These are phyloP conservation scores for Ptychoptera albimana DNA, from an alignment of 2,888 invertebrate species.

Conservation along the genomic window DNA sequence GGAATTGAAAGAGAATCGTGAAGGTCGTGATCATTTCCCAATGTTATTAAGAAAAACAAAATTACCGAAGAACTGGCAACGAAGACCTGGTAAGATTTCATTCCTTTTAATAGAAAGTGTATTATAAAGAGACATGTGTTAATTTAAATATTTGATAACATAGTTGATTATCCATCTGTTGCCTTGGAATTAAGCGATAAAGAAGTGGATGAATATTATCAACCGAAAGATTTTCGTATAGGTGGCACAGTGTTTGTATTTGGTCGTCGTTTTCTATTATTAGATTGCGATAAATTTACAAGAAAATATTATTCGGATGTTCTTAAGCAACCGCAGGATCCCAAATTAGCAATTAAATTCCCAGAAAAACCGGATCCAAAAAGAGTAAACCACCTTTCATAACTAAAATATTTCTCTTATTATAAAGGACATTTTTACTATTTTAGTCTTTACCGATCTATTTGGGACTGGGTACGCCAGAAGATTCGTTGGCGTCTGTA, in stretches of 20 bases:
- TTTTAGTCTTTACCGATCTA: slow-evolving; percentile 9
- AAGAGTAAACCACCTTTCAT: too few species aligned
- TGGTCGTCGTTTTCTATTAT: slow-evolving; percentile 54
- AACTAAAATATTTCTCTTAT: slow-evolving; percentile 2
- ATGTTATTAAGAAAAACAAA: slow-evolving; percentile 57
- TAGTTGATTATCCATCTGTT: slow-evolving; percentile 44
- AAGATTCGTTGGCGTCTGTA: slow-evolving; percentile 62
- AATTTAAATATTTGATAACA: too few species aligned
- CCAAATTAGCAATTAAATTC: slow-evolving; percentile 23
- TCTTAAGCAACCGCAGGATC: slow-evolving; percentile 12
- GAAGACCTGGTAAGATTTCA: slow-evolving; percentile 33
- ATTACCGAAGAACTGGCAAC: slow-evolving; percentile 56
- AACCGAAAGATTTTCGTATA: slow-evolving; percentile 58
- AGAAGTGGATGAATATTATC: slow-evolving; percentile 62
- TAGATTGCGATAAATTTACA: slow-evolving; percentile 68
- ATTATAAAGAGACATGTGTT: slow-evolving; percentile 3
- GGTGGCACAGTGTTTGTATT: slow-evolving; percentile 55
- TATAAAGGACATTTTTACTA: background rate
- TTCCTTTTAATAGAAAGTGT: slow-evolving; percentile 22
- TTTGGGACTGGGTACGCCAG: slow-evolving; percentile 46
- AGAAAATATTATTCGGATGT: slow-evolving; percentile 49
- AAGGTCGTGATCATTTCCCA: slow-evolving; percentile 63
- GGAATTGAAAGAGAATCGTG: slow-evolving; percentile 52
- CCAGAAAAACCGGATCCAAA: slow-evolving; percentile 14
- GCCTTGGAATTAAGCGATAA: slow-evolving; percentile 52